Evolutionary conservation across 2,888 invertebrate species (phyloP).

Genomic region (Bombylius major): DNA sequence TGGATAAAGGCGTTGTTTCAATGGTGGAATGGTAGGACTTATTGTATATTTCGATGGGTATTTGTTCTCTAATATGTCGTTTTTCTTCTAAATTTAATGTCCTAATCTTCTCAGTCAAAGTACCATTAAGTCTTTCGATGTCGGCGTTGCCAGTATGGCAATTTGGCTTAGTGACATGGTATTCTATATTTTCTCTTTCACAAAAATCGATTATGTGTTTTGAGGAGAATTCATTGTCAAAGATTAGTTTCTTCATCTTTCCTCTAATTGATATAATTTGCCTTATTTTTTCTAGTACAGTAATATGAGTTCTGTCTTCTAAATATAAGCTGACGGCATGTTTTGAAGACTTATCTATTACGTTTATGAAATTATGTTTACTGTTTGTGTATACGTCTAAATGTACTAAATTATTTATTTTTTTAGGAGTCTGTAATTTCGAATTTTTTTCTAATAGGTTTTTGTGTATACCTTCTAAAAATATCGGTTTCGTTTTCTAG

Average conservation of each 20-base stretch:
- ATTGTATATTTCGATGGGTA: not conserved
- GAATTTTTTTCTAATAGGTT: not conserved
- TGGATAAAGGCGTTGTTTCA: not conserved
- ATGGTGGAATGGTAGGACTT: not conserved
- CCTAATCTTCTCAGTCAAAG: conserved; percentile 1
- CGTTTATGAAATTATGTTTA: conserved; percentile 1
- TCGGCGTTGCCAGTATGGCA: not conserved
- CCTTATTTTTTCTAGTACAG: not conserved
- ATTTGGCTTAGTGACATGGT: not conserved
- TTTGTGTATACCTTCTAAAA: not conserved
- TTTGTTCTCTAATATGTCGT: not conserved
- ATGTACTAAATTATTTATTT: not conserved
- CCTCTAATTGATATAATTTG: not conserved
- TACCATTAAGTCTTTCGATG: conserved; percentile 2
- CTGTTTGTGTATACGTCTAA: not conserved
- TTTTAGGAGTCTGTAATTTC: not conserved
- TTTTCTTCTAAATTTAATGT: conserved; percentile 3
- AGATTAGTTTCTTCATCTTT: not conserved
- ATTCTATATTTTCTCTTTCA: not conserved
- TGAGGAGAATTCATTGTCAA: not conserved
- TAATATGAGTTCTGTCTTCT: not conserved
- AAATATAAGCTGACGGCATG: not conserved
- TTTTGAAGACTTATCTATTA: conserved; percentile 2
- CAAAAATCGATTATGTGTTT: not conserved
- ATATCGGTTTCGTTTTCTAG: no score